A percentile compares a stretch with the other conserved stretches of the same genome.
These are phyloP conservation scores for Steromphala cineraria DNA, from an alignment of 2,888 invertebrate genomes.

Conservation along the genomic window DNA sequence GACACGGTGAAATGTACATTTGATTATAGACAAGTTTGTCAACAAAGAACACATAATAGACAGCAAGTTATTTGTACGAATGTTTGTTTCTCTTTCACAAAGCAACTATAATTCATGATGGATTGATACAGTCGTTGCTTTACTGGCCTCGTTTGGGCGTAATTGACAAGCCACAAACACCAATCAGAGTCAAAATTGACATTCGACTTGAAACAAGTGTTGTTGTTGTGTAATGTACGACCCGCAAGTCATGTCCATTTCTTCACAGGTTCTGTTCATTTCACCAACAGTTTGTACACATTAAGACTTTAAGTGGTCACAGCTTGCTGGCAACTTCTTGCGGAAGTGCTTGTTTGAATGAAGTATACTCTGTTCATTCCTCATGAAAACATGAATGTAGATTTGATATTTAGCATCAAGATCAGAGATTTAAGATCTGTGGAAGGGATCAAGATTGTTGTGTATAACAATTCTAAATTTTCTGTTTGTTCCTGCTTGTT, in stretches of 20 bases:
- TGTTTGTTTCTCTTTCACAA: background rate
- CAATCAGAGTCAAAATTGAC: background rate
- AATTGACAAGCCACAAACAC: constrained; percentile 6
- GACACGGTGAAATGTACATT: constrained; percentile 14
- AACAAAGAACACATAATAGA: constrained; percentile 4
- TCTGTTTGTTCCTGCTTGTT: no score
- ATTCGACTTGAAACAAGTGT: constrained; percentile 6
- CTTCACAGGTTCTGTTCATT: background rate
- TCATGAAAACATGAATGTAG: no score
- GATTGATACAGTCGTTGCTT: background rate
- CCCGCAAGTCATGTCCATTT: background rate
- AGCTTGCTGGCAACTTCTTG: no score
- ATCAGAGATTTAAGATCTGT: no score
- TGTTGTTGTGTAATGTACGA: constrained; percentile 5
- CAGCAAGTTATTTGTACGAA: background rate
- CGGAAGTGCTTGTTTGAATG: no score
- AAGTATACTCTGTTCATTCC: no score
- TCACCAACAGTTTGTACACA: background rate
- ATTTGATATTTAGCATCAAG: no score
- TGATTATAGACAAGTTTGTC: background rate
- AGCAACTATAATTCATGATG: constrained; percentile 15
- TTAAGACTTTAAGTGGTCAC: no score
- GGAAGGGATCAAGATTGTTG: no score
- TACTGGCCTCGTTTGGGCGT: constrained; percentile 1
- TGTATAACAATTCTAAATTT: no score